These are phyloP conservation scores for Nephrotoma appendiculata DNA, from an alignment of 2,888 invertebrate genomes.

Conservation along the genomic window DNA sequence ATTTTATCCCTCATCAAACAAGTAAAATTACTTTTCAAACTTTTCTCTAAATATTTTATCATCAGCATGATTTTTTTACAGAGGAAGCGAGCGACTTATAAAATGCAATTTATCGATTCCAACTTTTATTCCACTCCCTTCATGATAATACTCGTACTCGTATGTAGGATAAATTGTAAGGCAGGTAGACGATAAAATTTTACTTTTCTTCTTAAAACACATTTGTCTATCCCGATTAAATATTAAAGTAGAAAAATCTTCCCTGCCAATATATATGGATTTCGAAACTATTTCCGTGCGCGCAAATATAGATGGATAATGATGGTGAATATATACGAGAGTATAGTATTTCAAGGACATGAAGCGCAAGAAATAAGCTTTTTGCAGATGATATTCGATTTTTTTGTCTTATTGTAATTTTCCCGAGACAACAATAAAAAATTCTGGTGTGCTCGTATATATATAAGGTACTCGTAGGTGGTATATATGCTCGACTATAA, in stretches of 20 bases:
- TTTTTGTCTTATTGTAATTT: background rate
- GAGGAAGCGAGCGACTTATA: background rate
- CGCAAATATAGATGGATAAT: background rate
- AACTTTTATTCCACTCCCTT: background rate
- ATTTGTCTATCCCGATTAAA: background rate
- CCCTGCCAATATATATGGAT: background rate
- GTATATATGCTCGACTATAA: background rate
- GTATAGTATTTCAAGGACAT: background rate
- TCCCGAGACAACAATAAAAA: background rate
- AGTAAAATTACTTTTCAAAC: background rate
- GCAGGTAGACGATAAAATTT: background rate
- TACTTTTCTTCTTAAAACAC: background rate
- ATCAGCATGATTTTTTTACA: background rate
- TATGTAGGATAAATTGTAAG: background rate
- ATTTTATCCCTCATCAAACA: background rate
- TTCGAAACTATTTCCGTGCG: background rate
- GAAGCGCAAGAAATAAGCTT: background rate
- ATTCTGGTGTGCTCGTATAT: background rate
- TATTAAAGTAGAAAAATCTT: background rate
- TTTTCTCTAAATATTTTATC: background rate
- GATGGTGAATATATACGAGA: background rate
- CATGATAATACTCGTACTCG: too few relatives aligned
- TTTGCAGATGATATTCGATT: background rate
- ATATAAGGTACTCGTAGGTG: background rate
- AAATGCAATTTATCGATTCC: background rate